Evolutionary conservation across 2,797 vertebrate species (phyloP).

Genomic region (Yasuhikotakia modesta): DNA sequence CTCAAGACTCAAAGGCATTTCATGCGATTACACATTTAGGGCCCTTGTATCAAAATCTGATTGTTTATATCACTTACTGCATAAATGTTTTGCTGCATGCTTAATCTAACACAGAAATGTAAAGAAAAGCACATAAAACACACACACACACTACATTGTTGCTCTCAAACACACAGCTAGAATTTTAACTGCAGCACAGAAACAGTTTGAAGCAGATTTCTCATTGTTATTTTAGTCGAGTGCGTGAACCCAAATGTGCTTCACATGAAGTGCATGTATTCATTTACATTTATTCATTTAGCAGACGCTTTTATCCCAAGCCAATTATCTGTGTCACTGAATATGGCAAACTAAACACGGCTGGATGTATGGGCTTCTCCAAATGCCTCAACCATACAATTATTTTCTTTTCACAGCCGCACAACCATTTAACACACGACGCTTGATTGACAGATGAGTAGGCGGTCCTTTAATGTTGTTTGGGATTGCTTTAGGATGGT

Average conservation of each 20-base stretch:
- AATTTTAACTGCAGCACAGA: background rate
- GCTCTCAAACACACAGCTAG: background rate
- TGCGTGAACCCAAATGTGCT: background rate
- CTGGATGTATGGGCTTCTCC: background rate
- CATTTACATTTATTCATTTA: slow-evolving; percentile 4
- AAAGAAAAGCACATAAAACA: too few relatives aligned
- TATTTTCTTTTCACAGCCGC: background rate
- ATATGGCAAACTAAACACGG: background rate
- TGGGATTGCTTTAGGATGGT: background rate
- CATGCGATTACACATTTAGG: background rate
- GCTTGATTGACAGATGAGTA: background rate
- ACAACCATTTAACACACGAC: background rate
- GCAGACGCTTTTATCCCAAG: background rate
- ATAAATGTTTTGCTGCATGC: background rate
- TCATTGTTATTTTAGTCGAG: background rate
- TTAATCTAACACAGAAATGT: background rate
- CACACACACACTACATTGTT: background rate
- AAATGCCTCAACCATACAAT: background rate
- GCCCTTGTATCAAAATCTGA: background rate
- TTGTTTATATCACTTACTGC: background rate
- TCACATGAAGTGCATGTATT: background rate
- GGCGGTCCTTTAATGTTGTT: background rate
- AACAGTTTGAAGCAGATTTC: background rate
- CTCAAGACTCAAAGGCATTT: too few relatives aligned
- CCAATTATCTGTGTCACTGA: background rate